Evolutionary conservation across 2,888 invertebrate genomes (phyloP).

Genomic region (Trilocha varians): DNA sequence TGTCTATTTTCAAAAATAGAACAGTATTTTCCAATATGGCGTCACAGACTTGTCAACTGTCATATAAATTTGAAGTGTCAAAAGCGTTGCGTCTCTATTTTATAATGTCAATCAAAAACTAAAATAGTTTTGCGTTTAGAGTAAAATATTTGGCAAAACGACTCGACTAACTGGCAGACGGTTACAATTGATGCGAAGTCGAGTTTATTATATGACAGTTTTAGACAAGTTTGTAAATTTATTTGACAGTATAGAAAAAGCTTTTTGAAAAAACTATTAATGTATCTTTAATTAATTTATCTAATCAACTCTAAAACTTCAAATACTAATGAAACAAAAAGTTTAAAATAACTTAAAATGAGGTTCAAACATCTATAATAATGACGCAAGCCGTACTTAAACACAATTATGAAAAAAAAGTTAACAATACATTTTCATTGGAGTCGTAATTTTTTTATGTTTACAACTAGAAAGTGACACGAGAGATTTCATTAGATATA

Average conservation of each 20-base stretch:
- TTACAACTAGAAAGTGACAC: conserved; percentile 52
- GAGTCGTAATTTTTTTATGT: conserved; percentile 26
- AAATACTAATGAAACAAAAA: too few species aligned
- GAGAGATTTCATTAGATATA: neutral
- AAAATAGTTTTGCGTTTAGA: neutral
- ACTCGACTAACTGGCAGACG: neutral
- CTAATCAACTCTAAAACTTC: too few species aligned
- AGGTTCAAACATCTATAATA: too few species aligned
- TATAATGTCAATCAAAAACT: neutral
- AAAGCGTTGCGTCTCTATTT: too few species aligned
- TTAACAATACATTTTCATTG: neutral
- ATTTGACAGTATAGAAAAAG: too few species aligned
- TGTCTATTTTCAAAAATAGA: neutral
- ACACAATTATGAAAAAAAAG: conserved; percentile 1
- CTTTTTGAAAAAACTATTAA: too few species aligned
- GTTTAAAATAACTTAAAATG: too few species aligned
- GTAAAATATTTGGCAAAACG: neutral
- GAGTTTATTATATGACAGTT: too few species aligned
- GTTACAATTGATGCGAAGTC: neutral
- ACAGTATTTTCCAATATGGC: neutral
- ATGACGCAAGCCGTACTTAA: neutral
- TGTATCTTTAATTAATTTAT: too few species aligned
- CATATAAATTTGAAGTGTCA: neutral
- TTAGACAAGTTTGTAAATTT: too few species aligned
- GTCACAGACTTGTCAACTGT: neutral